phyloP scores from a whole-genome alignment of 2,797 vertebrate species.

The Moxostoma hubbsi region DNA sequence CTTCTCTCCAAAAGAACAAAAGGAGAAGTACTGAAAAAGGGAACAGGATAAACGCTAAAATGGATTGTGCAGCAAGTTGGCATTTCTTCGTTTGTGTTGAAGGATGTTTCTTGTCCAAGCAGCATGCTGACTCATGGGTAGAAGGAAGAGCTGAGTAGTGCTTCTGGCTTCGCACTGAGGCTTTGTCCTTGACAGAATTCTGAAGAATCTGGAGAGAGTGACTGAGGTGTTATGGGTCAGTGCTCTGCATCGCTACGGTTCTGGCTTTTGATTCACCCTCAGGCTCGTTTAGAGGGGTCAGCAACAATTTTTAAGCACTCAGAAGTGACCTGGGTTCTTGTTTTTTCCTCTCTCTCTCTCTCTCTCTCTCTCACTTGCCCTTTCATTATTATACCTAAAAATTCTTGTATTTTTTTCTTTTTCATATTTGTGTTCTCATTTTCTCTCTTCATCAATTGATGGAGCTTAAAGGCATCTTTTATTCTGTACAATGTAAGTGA shows the following conservation, averaged over 20 bases:
- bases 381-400: conserved; percentile 2
- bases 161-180: conserved; percentile 40
- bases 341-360: conserved; percentile 3
- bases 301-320: conserved; percentile 40
- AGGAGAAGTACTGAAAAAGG: not conserved
- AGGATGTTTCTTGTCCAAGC: conserved; percentile 41
- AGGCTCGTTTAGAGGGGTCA: conserved; percentile 36
- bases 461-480: too few species aligned
- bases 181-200: conserved; percentile 48
- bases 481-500: too few species aligned
- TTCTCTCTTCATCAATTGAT: too few species aligned
- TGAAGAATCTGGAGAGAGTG: conserved; percentile 34
- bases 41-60: conserved; percentile 13
- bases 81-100: conserved; percentile 36
- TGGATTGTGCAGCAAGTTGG: conserved; percentile 30
- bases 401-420: not conserved
- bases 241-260: conserved; percentile 15
- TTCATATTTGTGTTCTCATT: too few species aligned
- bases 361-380: not conserved
- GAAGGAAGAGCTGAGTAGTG: conserved; percentile 11
- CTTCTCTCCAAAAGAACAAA: not conserved
- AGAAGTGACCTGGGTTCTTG: conserved; percentile 32
- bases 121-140: conserved; percentile 42
- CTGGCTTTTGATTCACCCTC: conserved; percentile 38
- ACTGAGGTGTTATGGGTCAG: conserved; percentile 47